These are phyloP conservation scores for Lithophane socia DNA, from an alignment of 2,888 invertebrate genomes.

Conservation along the genomic window DNA sequence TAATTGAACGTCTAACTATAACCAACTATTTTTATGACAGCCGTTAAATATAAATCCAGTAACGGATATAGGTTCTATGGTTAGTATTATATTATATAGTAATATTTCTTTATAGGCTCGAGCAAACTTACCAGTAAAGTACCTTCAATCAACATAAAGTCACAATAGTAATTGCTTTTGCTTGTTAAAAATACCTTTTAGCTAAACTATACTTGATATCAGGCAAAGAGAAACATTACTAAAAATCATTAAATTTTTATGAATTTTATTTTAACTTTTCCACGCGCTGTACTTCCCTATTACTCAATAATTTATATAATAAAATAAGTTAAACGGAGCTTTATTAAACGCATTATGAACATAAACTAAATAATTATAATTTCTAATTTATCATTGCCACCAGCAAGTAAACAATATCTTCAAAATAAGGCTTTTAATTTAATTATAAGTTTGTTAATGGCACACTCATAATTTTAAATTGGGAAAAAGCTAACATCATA, in stretches of 20 bases:
- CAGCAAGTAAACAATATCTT: too few species aligned
- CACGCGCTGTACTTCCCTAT: not conserved
- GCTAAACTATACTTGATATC: not conserved
- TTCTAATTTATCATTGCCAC: not conserved
- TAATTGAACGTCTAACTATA: slow-evolving; percentile 29
- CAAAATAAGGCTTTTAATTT: not conserved
- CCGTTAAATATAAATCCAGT: slow-evolving; percentile 45
- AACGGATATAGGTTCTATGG: slow-evolving; percentile 15
- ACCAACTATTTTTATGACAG: slow-evolving; percentile 48
- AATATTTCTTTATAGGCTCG: not conserved
- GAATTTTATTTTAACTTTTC: not conserved
- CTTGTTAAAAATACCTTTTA: too few species aligned
- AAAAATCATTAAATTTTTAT: not conserved
- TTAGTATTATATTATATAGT: not conserved
- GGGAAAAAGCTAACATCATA: not conserved
- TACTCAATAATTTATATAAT: not conserved
- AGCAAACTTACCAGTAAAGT: slow-evolving; percentile 17
- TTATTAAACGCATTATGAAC: not conserved
- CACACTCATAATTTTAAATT: not conserved
- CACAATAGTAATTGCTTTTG: not conserved
- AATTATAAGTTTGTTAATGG: not conserved
- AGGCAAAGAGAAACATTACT: not conserved
- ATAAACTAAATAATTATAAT: not conserved
- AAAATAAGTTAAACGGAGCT: not conserved
- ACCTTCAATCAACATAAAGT: slow-evolving; percentile 32